Percentiles rank a stretch among this genome's conserved stretches.
Conservation (phyloP, 2,797 vertebrate species). For the Acestrorhynchus altus region DNA sequence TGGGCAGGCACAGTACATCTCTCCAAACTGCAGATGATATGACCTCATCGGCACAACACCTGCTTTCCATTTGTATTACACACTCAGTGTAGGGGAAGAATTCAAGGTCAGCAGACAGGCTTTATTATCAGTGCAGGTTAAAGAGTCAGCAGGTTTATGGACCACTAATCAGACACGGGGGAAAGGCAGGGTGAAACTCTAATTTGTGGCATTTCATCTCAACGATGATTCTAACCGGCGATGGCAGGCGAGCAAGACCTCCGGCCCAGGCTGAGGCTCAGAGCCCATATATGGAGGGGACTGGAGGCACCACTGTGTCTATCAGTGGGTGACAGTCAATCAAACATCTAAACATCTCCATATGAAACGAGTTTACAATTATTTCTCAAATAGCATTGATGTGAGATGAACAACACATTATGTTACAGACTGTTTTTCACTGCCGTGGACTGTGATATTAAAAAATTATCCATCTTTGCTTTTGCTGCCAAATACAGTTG, state of each 20-base stretch:
- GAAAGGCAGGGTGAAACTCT: constrained; percentile 1
- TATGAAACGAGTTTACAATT: no score
- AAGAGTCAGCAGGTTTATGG: constrained; percentile 4
- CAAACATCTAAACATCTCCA: not conserved
- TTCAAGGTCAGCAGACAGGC: constrained; percentile 37
- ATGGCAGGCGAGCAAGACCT: constrained; percentile 8
- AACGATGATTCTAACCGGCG: not conserved
- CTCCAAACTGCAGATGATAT: not conserved
- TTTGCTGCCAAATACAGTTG: not conserved
- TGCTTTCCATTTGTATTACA: constrained; percentile 41
- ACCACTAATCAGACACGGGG: constrained; percentile 20
- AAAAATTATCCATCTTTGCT: not conserved
- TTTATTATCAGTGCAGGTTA: constrained; percentile 33
- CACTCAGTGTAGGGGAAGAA: constrained; percentile 14
- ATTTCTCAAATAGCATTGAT: not conserved
- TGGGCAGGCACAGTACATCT: constrained; percentile 16
- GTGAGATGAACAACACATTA: not conserved
- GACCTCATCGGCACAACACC: constrained; percentile 41
- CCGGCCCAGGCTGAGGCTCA: constrained; percentile 1
- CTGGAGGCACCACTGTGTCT: not conserved
- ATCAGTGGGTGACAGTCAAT: not conserved
- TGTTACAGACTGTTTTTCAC: not conserved
- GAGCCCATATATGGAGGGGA: not conserved
- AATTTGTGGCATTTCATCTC: not conserved
- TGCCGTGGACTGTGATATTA: not conserved